Conservation (phyloP, 2,888 invertebrate genomes). For the Lissocephala sabroskyi region DNA sequence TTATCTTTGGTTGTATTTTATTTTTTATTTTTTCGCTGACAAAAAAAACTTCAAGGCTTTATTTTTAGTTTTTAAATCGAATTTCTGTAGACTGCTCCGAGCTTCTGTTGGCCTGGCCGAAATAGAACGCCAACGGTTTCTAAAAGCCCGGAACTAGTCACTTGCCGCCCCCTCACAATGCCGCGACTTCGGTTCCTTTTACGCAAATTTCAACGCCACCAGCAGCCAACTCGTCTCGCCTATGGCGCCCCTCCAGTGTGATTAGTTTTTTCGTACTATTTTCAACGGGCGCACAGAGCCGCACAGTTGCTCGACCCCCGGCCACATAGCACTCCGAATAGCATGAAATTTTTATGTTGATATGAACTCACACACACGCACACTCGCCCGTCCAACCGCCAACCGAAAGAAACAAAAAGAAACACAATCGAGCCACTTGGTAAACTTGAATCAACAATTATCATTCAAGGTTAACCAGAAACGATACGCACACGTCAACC, state of each 20-base stretch:
- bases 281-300: constrained; percentile 59
- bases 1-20: constrained; percentile 15
- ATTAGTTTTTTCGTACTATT: constrained; percentile 69
- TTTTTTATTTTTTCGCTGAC: constrained; percentile 21
- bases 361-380: constrained; percentile 29
- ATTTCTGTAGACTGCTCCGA: too few relatives aligned
- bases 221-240: constrained; percentile 34
- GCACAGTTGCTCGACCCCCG: constrained; percentile 7
- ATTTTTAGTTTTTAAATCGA: too few relatives aligned
- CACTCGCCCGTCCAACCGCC: too few relatives aligned
- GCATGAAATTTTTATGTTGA: constrained; percentile 60
- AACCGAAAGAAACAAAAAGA: constrained; percentile 4
- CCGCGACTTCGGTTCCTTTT: too few relatives aligned
- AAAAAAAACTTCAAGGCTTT: constrained; percentile 45
- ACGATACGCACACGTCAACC: too few relatives aligned
- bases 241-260: constrained; percentile 35
- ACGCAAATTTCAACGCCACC: constrained; percentile 56
- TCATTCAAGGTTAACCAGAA: constrained; percentile 65
- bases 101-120: constrained; percentile 64
- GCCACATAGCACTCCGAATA: constrained; percentile 18
- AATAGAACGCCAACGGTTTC: constrained; percentile 61
- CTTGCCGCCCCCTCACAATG: neutral
- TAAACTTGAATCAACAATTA: constrained; percentile 36
- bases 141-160: constrained; percentile 30
- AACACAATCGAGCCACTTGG: constrained; percentile 2